phyloP scores from a whole-genome alignment of 1,140 invertebrate species.

The Sitophilus oryzae region DNA sequence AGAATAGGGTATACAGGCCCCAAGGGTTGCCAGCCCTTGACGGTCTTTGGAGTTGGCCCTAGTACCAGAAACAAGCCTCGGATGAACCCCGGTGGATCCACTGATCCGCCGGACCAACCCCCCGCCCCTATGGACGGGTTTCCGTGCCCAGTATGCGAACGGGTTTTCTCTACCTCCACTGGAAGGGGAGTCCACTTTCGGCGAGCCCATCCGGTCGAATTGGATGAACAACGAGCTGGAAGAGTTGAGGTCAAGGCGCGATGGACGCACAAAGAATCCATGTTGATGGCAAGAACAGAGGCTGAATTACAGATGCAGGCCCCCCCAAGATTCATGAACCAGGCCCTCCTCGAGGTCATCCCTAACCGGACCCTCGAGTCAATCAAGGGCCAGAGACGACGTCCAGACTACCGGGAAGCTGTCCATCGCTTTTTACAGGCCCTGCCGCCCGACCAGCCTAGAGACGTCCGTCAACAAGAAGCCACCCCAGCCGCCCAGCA shows the following conservation, averaged over 20 bases:
- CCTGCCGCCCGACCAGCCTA: too few species aligned
- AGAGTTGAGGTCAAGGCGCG: not conserved
- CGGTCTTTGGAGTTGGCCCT: not conserved
- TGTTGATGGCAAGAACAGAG: not conserved
- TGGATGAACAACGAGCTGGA: not conserved
- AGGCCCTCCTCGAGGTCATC: not conserved
- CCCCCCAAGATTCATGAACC: too few species aligned
- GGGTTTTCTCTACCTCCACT: not conserved
- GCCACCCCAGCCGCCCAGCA: too few species aligned
- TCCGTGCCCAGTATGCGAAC: not conserved
- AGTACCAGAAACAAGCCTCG: conserved; percentile 1
- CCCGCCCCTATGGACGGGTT: not conserved
- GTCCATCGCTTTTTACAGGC: too few species aligned
- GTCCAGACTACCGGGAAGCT: too few species aligned
- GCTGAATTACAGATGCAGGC: not conserved
- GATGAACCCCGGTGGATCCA: not conserved
- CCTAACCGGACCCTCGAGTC: too few species aligned
- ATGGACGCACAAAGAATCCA: conserved; percentile 2
- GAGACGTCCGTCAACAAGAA: too few species aligned
- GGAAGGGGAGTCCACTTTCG: not conserved
- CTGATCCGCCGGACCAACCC: not conserved
- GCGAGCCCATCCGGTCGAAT: not conserved
- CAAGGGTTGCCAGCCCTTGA: conserved; percentile 4
- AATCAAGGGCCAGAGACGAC: too few species aligned
- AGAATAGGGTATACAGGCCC: not conserved